These are phyloP conservation scores for Myiothlypis chrysogaster DNA, from an alignment of 2,797 vertebrate species.

Conservation along the genomic window DNA sequence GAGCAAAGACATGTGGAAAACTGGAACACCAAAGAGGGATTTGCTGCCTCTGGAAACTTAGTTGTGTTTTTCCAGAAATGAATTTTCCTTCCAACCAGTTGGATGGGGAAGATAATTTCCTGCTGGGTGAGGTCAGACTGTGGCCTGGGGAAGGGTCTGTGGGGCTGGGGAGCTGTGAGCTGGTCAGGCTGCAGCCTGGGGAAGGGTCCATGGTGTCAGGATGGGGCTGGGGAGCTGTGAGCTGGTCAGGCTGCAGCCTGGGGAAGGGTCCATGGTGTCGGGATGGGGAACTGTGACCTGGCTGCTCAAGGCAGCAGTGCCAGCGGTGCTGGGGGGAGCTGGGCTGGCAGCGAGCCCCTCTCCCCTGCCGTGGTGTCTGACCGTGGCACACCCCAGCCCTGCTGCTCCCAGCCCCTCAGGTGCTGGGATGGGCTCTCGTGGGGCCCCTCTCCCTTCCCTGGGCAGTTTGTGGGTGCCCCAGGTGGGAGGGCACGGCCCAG, in stretches of 20 bases:
- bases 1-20: background rate
- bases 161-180: no score
- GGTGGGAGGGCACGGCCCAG: background rate
- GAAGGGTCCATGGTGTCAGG: no score
- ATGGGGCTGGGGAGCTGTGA: no score
- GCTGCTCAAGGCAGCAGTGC: background rate
- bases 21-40: background rate
- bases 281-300: no score
- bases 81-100: background rate
- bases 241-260: background rate
- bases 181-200: no score
- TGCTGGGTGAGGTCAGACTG: background rate
- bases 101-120: background rate
- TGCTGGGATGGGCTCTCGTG: fast-evolving
- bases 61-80: background rate
- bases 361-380: background rate
- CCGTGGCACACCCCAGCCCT: fast-evolving
- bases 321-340: fast-evolving
- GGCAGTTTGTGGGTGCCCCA: background rate
- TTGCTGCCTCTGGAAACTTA: background rate
- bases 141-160: background rate
- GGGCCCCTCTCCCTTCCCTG: background rate
- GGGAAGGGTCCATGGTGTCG: background rate
- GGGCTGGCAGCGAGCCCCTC: background rate
- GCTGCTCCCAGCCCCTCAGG: fast-evolving